These are phyloP conservation scores for Nomada flava DNA, from an alignment of 2,888 invertebrate genomes.

Conservation along the genomic window DNA sequence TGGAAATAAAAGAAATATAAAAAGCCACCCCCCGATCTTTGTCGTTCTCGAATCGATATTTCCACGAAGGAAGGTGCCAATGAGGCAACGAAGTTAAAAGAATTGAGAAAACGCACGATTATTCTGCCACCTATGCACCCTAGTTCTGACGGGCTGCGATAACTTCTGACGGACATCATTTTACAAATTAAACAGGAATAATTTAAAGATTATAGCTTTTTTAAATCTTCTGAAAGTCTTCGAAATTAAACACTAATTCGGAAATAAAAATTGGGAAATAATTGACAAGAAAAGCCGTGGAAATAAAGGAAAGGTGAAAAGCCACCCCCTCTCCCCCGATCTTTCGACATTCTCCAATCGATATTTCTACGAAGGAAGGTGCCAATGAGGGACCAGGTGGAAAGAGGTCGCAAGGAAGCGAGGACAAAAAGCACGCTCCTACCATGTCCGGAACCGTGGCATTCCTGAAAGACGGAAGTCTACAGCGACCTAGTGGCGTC, in stretches of 20 bases:
- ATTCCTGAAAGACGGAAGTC: slow-evolving; percentile 55
- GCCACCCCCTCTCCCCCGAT: too few relatives aligned
- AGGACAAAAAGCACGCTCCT: slow-evolving; percentile 29
- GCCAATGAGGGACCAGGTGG: not conserved
- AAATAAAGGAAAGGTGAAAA: too few relatives aligned
- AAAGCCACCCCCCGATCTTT: too few relatives aligned
- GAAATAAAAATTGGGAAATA: too few relatives aligned
- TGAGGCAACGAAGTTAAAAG: not conserved
- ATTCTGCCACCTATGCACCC: slow-evolving; percentile 41
- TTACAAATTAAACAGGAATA: too few relatives aligned
- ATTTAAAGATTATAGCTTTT: too few relatives aligned
- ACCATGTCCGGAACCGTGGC: slow-evolving; percentile 38
- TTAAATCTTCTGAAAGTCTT: not conserved
- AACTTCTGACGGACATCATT: too few relatives aligned
- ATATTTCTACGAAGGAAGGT: slow-evolving; percentile 3
- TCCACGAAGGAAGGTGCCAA: too few relatives aligned
- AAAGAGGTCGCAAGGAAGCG: slow-evolving; percentile 5
- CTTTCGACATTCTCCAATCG: not conserved
- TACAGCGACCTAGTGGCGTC: slow-evolving; percentile 50
- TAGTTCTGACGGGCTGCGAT: not conserved
- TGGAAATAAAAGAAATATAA: too few relatives aligned
- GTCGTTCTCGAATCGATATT: too few relatives aligned
- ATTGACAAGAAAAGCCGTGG: too few relatives aligned
- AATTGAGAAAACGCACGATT: not conserved
- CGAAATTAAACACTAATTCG: not conserved